Evolutionary conservation across 2,797 vertebrate species (phyloP).

Genomic region (Alcedo atthis): DNA sequence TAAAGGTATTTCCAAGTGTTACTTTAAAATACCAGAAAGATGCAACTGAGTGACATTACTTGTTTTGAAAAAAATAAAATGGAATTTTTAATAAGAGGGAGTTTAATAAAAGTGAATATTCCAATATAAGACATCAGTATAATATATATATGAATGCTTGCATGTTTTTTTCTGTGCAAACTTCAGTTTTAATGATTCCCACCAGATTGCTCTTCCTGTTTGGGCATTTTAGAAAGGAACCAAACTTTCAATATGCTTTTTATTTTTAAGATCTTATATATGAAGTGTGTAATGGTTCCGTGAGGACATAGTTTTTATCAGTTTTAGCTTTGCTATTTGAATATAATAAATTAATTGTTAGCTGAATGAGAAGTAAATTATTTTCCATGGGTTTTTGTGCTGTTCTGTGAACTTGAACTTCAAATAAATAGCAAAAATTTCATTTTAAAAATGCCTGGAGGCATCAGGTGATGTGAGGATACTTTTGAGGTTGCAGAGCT

Average conservation of each 20-base stretch:
- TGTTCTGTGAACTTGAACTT: neutral
- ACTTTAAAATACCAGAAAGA: neutral
- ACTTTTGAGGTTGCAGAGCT: neutral
- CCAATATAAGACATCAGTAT: neutral
- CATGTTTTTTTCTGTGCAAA: neutral
- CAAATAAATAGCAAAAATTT: neutral
- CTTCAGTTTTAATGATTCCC: neutral
- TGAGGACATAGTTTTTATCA: neutral
- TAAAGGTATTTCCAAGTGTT: neutral
- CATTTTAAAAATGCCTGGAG: neutral
- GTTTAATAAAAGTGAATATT: neutral
- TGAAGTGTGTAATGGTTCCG: neutral
- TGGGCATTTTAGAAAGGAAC: neutral
- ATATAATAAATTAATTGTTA: neutral
- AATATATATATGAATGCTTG: neutral
- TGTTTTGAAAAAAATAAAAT: neutral
- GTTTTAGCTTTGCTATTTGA: neutral
- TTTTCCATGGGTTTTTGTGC: neutral
- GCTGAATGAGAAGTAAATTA: neutral
- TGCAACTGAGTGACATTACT: neutral
- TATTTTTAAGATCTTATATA: neutral
- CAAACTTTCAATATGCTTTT: neutral
- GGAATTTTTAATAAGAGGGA: neutral
- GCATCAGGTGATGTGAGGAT: neutral
- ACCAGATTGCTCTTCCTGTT: neutral